Base-by-base conservation (phyloP, 1,140 invertebrate species). In the Trachelipus rathkii region DNA sequence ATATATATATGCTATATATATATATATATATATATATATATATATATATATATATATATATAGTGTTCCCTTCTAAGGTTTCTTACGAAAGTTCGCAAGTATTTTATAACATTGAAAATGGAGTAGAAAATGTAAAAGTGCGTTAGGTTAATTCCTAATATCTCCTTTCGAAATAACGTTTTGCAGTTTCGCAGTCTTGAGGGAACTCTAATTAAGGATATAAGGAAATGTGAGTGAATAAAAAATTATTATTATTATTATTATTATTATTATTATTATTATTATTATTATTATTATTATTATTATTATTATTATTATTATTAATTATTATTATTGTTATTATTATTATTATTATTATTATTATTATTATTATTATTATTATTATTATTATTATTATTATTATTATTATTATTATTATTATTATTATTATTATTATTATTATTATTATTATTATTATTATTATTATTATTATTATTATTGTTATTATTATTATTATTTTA, bases 271-370 rank as follows among this genome's bases (percentile, higher is more conserved):
- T 68, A 68, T 68, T 68, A 68, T 68, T 68, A 68, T 68, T 68
- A 68, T 68, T 68, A 68, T 68, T 68, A 68, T 68, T 68, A 68
- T 68, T 68, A 68, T 68, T 68, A 68, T 68, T 68, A 68, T 68
- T 68, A 68, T 66, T 66, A 66, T 66, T 66, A 66, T 66, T 66
- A 19, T 15, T n/a, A 44, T n/a, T 33, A 33, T 3, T 33, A 3
- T 33, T 33, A 33, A n/a, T n/a, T 66, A 19, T 15, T n/a, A 44
- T n/a, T 33, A 33, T 3, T 33, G 1, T 33, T 33, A 33, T 33
- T 33, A n/a, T n/a, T 66, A 19, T 15, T n/a, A 44, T n/a, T 33
- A 33, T 3, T 33, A 3, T 33, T 33, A 33, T 33, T 33, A n/a
- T n/a, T 66, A 19, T 15, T n/a, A 44, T n/a, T 33, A 33, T 3